Evolutionary conservation across 2,113 vertebrate genomes (phyloP).

Genomic region (Protobothrops flavoviridis): DNA sequence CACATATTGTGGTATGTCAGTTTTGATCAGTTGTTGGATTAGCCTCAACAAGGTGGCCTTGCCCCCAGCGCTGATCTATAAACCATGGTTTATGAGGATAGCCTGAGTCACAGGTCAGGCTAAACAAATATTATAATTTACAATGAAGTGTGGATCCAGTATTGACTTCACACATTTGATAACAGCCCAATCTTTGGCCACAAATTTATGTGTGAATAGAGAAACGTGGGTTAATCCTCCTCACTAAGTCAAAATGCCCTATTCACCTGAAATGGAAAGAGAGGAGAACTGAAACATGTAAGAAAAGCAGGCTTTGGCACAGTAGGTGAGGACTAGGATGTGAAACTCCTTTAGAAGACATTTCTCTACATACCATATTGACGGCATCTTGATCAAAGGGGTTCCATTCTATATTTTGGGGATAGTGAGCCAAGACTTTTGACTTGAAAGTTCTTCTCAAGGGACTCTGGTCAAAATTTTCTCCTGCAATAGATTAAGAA

Average conservation of each 20-base stretch:
- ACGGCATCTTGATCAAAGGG: conserved; percentile 95
- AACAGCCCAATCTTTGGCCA: background rate
- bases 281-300: background rate
- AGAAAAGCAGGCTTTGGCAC: background rate
- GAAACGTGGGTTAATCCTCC: background rate
- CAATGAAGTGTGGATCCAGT: background rate
- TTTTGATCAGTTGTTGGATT: background rate
- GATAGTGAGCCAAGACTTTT: conserved; percentile 93
- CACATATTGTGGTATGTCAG: background rate
- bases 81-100: background rate
- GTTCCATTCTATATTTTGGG: conserved; percentile 91
- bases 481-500: conserved; percentile 75
- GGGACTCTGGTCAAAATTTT: conserved; percentile 96
- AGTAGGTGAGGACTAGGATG: background rate
- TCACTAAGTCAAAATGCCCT: background rate
- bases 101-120: background rate
- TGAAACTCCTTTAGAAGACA: background rate
- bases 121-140: background rate
- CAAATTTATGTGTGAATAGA: background rate
- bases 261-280: background rate
- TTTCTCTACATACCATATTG: conserved; percentile 87
- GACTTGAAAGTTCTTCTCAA: conserved; percentile 95
- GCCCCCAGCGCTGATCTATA: background rate
- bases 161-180: background rate
- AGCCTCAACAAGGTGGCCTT: background rate